Percentiles rank a stretch among this genome's conserved stretches.
Evolutionary conservation across 2,888 invertebrate species (phyloP).

Genomic region (Amphipyra tragopoginis): DNA sequence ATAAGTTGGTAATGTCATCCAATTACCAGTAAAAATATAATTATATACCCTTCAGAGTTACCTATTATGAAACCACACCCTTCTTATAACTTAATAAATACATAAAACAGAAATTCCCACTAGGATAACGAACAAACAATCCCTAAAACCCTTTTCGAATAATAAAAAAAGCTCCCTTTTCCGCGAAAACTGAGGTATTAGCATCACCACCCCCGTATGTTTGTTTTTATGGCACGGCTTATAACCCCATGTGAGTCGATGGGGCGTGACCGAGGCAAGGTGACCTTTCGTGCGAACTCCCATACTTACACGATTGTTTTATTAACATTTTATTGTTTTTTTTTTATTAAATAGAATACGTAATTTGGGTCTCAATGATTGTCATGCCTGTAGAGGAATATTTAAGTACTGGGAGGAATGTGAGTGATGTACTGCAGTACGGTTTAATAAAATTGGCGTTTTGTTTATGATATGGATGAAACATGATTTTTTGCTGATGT

Average conservation of each 20-base stretch:
- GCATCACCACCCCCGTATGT: slow-evolving; percentile 27
- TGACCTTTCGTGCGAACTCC: slow-evolving; percentile 47
- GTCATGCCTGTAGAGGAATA: slow-evolving; percentile 8
- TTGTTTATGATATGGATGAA: too few species aligned
- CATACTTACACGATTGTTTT: slow-evolving; percentile 19
- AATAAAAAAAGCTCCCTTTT: slow-evolving; percentile 10
- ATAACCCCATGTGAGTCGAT: slow-evolving; percentile 40
- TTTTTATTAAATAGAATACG: slow-evolving; percentile 40
- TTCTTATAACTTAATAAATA: not conserved
- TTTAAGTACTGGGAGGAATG: slow-evolving; percentile 7
- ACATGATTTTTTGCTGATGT: too few species aligned
- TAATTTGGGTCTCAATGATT: slow-evolving; percentile 18
- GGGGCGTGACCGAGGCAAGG: slow-evolving; percentile 39
- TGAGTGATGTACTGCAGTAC: too few species aligned
- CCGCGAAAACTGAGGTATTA: slow-evolving; percentile 25
- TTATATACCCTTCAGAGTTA: too few species aligned
- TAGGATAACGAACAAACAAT: slow-evolving; percentile 9
- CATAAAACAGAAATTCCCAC: not conserved
- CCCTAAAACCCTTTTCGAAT: slow-evolving; percentile 16
- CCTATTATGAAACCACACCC: too few species aligned
- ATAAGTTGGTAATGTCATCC: too few species aligned
- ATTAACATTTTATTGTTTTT: slow-evolving; percentile 35
- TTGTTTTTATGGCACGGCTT: slow-evolving; percentile 36
- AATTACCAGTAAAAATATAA: too few species aligned
- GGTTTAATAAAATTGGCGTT: too few species aligned